Evolutionary conservation across 2,797 vertebrate species (phyloP), one percentile per base, ranked within the genome.

Genomic region (Novumbra hubbsi): DNA sequence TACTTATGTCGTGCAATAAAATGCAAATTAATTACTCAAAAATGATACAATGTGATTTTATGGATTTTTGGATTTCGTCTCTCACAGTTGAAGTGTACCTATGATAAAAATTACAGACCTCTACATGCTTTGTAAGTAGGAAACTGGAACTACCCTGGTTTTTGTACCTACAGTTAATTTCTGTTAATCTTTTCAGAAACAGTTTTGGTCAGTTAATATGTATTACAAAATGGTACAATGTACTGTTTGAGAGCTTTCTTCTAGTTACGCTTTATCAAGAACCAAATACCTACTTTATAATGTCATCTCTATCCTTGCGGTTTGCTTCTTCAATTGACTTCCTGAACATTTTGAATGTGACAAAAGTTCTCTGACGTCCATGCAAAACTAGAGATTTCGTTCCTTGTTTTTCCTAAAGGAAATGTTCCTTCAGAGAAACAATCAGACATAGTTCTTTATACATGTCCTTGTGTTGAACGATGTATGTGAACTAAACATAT

Each of bases 261-360:
- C 12, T 45, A 45, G 2, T 24, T 60, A 11, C 21, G 12, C n/a
- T 12, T 0, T 60, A 60, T 60, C 55, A 24, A 27, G 55, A 60
- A 60, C 55, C 55, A 60, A 60, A 57, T 24, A 60, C n/a, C 21
- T 55, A 60, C 55, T 7, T 60, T 55, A 83, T 66, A 72, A 75
- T 80, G 67, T 81, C 78, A 64, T 82, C 71, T 80, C 65, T 76
- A 77, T 76, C 83, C 68, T 73, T 70, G 80, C 82, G 81, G 78
- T 78, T 81, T 78, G 16, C 4, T 78, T 74, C 76, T 82, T 77
- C 68, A 76, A 68, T 73, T 68, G 81, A 81, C 76, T 85, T 82
- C 71, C 81, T 81, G 66, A 85, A 73, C 68, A 79, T 78, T 83
- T 77, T 77, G 84, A 88, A 86, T 87, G n/a, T 49, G 24, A 45